These are phyloP conservation scores for Characodon lateralis DNA, from an alignment of 2,797 vertebrate species.

Conservation along the genomic window DNA sequence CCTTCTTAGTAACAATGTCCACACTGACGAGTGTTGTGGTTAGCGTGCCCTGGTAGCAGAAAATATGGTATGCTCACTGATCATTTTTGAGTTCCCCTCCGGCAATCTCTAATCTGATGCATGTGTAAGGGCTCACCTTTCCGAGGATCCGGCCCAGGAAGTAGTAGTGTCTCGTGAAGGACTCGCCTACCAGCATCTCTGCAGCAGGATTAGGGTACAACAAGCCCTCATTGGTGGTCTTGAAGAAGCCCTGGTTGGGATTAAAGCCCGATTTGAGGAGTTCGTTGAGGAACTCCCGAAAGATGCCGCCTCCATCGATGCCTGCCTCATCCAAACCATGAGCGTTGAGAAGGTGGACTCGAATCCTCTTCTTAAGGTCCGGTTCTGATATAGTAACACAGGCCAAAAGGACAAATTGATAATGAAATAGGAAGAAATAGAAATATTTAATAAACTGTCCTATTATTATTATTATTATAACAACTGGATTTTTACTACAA, in stretches of 20 bases:
- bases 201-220: conserved; percentile 95
- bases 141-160: conserved; percentile 97
- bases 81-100: background rate
- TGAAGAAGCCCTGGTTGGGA: conserved; percentile 98
- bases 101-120: background rate
- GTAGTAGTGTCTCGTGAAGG: conserved; percentile 95
- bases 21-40: background rate
- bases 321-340: conserved; percentile 97
- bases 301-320: conserved; percentile 97
- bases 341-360: conserved; percentile 95
- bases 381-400: conserved; percentile 80
- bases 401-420: conserved; percentile 23
- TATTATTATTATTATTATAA: conserved; percentile 12
- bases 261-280: conserved; percentile 97
- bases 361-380: conserved; percentile 93
- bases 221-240: conserved; percentile 96
- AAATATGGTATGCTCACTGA: background rate
- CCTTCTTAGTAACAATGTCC: background rate
- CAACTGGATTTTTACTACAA: conserved; percentile 1
- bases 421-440: background rate
- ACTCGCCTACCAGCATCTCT: conserved; percentile 93
- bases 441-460: background rate
- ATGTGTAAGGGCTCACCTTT: conserved; percentile 84
- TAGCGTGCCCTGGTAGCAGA: background rate
- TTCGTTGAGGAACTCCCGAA: conserved; percentile 96